Evolutionary conservation across 2,888 invertebrate species (phyloP).

Genomic region (Agonopterix arenella): DNA sequence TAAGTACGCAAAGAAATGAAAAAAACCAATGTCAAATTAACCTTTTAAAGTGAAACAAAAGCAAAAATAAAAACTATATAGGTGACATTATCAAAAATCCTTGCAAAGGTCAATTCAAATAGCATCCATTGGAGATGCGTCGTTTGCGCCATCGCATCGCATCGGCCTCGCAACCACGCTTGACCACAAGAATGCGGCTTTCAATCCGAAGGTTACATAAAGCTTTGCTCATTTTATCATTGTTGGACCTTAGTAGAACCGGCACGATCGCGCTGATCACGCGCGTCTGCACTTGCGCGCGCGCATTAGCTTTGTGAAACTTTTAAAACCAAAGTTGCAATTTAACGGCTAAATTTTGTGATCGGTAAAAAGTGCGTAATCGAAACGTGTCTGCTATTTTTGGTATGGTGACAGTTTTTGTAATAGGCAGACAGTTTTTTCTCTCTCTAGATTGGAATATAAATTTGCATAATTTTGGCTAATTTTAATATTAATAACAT

Average conservation of each 20-base stretch:
- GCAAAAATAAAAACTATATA: background rate
- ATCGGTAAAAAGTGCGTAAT: background rate
- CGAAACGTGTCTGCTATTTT: background rate
- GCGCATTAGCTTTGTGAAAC: conserved; percentile 19
- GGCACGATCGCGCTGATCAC: conserved; percentile 50
- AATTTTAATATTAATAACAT: too few relatives aligned
- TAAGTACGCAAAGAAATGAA: too few relatives aligned
- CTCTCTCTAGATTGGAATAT: too few relatives aligned
- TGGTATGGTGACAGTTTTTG: too few relatives aligned
- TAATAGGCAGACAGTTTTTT: too few relatives aligned
- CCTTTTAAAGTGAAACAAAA: too few relatives aligned
- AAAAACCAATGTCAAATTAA: too few relatives aligned
- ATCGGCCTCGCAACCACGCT: conserved; percentile 34
- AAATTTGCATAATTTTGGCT: too few relatives aligned
- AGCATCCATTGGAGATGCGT: conserved; percentile 21
- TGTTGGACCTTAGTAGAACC: conserved; percentile 56
- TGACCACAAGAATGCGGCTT: conserved; percentile 71
- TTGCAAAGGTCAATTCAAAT: conserved; percentile 47
- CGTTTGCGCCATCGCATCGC: conserved; percentile 52
- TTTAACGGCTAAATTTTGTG: background rate
- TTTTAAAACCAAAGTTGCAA: background rate
- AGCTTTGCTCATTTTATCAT: conserved; percentile 53
- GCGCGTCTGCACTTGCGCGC: conserved; percentile 37
- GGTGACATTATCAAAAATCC: conserved; percentile 21
- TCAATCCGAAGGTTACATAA: conserved; percentile 68